Conservation (phyloP, 2,888 invertebrate genomes). For the Melinaea marsaeus region DNA sequence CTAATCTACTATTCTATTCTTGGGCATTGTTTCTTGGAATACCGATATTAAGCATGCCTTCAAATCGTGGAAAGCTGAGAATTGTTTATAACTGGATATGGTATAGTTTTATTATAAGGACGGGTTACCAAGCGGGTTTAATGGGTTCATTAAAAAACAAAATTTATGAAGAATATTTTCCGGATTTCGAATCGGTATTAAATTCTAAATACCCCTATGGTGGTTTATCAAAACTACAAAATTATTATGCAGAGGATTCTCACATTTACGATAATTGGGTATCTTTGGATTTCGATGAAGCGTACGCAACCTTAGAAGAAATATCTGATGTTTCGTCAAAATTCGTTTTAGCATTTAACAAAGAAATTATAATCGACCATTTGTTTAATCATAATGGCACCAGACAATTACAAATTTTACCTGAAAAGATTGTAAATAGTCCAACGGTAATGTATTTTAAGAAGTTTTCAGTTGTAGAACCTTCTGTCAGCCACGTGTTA, state of each 20-base stretch:
- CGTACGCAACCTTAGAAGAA: conserved; percentile 36
- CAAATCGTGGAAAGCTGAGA: conserved; percentile 38
- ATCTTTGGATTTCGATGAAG: conserved; percentile 31
- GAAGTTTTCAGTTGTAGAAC: conserved; percentile 44
- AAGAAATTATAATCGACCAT: conserved; percentile 42
- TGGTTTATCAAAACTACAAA: conserved; percentile 41
- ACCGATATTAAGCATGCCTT: conserved; percentile 44
- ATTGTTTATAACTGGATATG: conserved; percentile 51
- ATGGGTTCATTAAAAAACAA: conserved; percentile 46
- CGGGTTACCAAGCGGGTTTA: conserved; percentile 51
- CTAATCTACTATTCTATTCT: conserved; percentile 51
- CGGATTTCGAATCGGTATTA: conserved; percentile 43
- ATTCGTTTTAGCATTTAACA: conserved; percentile 51
- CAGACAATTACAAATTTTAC: conserved; percentile 48
- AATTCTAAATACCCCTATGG: conserved; percentile 43
- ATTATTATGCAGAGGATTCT: conserved; percentile 47
- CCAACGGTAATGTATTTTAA: conserved; percentile 53
- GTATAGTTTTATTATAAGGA: conserved; percentile 51
- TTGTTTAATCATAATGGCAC: conserved; percentile 42
- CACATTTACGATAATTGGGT: conserved; percentile 47
- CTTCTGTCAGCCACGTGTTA: conserved; percentile 41
- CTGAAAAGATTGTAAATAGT: conserved; percentile 52
- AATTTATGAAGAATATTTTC: conserved; percentile 37
- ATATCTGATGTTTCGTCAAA: conserved; percentile 44
- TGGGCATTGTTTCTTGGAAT: conserved; percentile 52